Percentiles rank a stretch among this genome's conserved stretches.
These are phyloP conservation scores for Henicopernis longicauda DNA, from an alignment of 2,113 vertebrate genomes.

Conservation along the genomic window DNA sequence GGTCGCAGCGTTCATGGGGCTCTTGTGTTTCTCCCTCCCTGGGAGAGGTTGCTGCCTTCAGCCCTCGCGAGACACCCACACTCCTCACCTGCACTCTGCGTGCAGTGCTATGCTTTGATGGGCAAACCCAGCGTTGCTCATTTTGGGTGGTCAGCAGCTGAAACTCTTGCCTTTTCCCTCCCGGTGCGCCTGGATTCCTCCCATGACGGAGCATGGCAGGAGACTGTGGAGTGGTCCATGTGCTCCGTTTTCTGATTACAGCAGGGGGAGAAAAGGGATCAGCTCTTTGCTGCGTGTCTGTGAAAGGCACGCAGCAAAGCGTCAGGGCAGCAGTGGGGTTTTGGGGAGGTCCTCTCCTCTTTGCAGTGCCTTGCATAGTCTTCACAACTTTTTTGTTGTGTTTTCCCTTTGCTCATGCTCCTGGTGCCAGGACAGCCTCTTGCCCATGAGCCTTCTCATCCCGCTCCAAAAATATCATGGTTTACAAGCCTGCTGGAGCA, in stretches of 20 bases:
- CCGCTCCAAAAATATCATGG: background rate
- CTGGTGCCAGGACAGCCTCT: background rate
- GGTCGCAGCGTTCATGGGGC: rapidly evolving
- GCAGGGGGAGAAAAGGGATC: background rate
- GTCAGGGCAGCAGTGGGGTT: background rate
- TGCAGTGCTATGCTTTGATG: background rate
- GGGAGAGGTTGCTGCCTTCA: background rate
- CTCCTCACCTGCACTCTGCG: background rate
- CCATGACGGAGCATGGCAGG: background rate
- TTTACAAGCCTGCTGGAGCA: background rate
- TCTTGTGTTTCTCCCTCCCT: background rate
- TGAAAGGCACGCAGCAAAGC: background rate
- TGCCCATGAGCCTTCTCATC: background rate
- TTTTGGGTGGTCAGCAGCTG: background rate
- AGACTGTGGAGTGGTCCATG: background rate
- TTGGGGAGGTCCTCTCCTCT: background rate
- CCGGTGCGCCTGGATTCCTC: background rate
- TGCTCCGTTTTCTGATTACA: background rate
- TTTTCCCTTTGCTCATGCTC: background rate
- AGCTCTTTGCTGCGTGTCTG: background rate
- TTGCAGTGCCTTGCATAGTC: background rate
- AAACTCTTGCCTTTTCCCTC: background rate
- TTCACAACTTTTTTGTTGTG: background rate
- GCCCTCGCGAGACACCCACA: rapidly evolving
- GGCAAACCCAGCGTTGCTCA: background rate